Evolutionary conservation across 1,140 invertebrate genomes (phyloP).

Genomic region (Formica exsecta): DNA sequence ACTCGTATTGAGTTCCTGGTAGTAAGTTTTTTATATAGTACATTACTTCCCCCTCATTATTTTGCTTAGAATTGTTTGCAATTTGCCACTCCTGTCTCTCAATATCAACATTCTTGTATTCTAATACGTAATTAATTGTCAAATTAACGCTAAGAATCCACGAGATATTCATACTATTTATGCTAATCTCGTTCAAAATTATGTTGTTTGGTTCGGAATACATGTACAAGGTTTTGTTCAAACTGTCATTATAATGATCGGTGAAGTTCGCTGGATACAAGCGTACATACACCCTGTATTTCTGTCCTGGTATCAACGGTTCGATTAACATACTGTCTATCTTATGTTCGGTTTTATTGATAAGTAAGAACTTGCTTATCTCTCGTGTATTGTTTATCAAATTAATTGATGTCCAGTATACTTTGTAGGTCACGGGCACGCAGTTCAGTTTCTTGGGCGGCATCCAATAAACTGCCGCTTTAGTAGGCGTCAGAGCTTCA

Average conservation of each 20-base stretch:
- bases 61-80: constrained; percentile 74
- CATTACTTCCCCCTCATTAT: constrained; percentile 76
- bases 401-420: too few species aligned
- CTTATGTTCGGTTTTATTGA: too few species aligned
- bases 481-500: too few species aligned
- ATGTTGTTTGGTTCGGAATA: constrained; percentile 90
- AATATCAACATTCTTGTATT: constrained; percentile 80
- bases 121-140: constrained; percentile 76
- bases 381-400: too few species aligned
- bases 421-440: too few species aligned
- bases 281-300: constrained; percentile 90
- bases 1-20: constrained; percentile 91
- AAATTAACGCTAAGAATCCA: constrained; percentile 88
- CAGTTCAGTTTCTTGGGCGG: too few species aligned
- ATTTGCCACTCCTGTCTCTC: constrained; percentile 80
- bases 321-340: too few species aligned
- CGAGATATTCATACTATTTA: constrained; percentile 88
- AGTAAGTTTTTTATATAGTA: constrained; percentile 88
- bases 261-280: constrained; percentile 90
- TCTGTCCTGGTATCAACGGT: constrained; percentile 86
- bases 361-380: too few species aligned
- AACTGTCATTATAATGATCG: constrained; percentile 90
- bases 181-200: constrained; percentile 85
- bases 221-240: constrained; percentile 88
- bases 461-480: too few species aligned